Conservation (phyloP, 2,113 vertebrate species). For the Oriolus oriolus region DNA sequence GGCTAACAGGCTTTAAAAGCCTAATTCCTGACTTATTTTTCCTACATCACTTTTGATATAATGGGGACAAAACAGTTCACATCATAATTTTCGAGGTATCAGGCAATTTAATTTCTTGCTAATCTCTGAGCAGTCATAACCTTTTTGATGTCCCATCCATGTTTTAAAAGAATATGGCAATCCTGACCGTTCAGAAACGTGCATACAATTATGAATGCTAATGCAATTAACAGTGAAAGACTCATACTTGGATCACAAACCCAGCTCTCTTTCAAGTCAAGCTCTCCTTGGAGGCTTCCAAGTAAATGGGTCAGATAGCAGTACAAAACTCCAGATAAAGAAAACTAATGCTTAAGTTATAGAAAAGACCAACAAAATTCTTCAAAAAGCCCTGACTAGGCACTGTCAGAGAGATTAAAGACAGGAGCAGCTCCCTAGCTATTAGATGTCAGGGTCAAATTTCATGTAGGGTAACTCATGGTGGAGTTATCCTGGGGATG, state of each 20-base stretch:
- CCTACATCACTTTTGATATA: not conserved
- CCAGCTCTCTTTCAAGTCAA: not conserved
- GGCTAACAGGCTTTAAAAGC: not conserved
- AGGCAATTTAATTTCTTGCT: not conserved
- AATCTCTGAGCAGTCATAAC: not conserved
- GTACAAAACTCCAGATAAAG: not conserved
- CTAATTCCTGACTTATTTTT: not conserved
- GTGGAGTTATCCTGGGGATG: not conserved
- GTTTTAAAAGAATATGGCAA: conserved; percentile 6
- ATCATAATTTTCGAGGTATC: not conserved
- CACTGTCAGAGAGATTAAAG: conserved; percentile 16
- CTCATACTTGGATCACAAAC: not conserved
- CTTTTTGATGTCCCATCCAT: not conserved
- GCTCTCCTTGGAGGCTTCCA: not conserved
- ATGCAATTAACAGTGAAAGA: conserved; percentile 17
- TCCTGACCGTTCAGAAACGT: not conserved
- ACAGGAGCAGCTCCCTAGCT: not conserved
- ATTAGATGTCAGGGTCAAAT: not conserved
- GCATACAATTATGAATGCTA: not conserved
- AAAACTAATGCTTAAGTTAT: not conserved
- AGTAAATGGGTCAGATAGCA: conserved; percentile 10
- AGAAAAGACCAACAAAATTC: not conserved
- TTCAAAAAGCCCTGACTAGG: not conserved
- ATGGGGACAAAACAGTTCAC: not conserved
- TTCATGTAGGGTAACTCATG: not conserved